Conservation (phyloP, 2,888 invertebrate species). For the Dolomedes plantarius region DNA sequence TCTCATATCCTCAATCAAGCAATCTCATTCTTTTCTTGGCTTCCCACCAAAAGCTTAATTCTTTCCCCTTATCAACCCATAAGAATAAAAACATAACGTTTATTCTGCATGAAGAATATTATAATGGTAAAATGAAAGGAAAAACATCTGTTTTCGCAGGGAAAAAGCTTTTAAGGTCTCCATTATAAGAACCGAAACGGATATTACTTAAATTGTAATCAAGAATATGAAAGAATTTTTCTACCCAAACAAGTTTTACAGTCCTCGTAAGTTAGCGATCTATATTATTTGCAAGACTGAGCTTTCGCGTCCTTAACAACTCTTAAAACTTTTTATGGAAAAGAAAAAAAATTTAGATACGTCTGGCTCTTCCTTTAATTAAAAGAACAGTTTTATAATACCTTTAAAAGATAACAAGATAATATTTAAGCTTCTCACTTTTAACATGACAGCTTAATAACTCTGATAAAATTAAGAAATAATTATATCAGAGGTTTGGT, state of each 20-base stretch:
- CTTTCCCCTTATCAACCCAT: not conserved
- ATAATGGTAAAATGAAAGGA: not conserved
- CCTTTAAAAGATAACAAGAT: too few relatives aligned
- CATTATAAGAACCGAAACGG: not conserved
- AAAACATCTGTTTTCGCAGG: not conserved
- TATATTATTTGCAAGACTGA: not conserved
- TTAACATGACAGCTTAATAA: too few relatives aligned
- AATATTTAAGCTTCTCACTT: too few relatives aligned
- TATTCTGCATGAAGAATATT: not conserved
- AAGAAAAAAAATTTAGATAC: too few relatives aligned
- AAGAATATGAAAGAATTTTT: not conserved
- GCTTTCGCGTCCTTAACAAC: not conserved
- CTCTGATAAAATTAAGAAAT: too few relatives aligned
- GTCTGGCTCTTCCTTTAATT: too few relatives aligned
- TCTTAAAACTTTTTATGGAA: not conserved
- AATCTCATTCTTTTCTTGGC: not conserved
- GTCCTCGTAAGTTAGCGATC: not conserved
- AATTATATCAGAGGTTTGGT: too few relatives aligned
- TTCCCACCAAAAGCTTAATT: not conserved
- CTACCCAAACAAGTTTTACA: not conserved
- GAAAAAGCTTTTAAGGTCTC: conserved; percentile 3
- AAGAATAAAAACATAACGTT: not conserved
- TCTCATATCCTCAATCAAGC: not conserved
- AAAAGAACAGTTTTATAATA: too few relatives aligned
- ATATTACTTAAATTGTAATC: conserved; percentile 5